Conservation (phyloP, 2,113 vertebrate genomes). For the Pseudorhombus dupliciocellatus region DNA sequence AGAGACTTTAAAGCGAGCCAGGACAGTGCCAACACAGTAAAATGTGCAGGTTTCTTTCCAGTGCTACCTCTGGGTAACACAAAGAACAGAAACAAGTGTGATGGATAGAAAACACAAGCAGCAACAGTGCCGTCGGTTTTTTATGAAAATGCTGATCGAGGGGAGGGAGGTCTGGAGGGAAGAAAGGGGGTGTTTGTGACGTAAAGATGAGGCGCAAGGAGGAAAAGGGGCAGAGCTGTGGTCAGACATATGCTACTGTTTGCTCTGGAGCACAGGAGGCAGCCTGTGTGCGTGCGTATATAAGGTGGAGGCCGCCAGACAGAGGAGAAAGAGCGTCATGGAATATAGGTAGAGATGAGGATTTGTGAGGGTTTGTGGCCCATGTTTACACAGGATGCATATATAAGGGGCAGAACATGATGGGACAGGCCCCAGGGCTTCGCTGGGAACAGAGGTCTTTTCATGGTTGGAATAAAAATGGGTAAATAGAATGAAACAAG, state of each 20-base stretch:
- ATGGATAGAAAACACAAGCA: slow-evolving; percentile 18
- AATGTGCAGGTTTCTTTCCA: slow-evolving; percentile 55
- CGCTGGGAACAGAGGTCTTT: slow-evolving; percentile 53
- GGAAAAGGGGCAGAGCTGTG: not conserved
- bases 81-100: not conserved
- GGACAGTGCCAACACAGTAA: slow-evolving; percentile 15
- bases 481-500: not conserved
- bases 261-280: slow-evolving; percentile 57
- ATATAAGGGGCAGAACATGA: slow-evolving; percentile 1
- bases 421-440: not conserved
- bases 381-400: slow-evolving; percentile 67
- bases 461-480: slow-evolving; percentile 11
- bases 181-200: slow-evolving; percentile 16
- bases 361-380: slow-evolving; percentile 20
- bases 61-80: slow-evolving; percentile 20
- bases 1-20: slow-evolving; percentile 28
- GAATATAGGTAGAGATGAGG: slow-evolving; percentile 38
- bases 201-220: slow-evolving; percentile 21
- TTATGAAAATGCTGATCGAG: not conserved
- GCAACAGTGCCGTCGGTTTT: not conserved
- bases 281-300: slow-evolving; percentile 36
- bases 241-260: slow-evolving; percentile 47
- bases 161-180: slow-evolving; percentile 3
- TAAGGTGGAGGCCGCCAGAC: slow-evolving; percentile 27
- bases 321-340: slow-evolving; percentile 42